Conservation (phyloP, 2,888 invertebrate species). For the Cistogaster globosa region DNA sequence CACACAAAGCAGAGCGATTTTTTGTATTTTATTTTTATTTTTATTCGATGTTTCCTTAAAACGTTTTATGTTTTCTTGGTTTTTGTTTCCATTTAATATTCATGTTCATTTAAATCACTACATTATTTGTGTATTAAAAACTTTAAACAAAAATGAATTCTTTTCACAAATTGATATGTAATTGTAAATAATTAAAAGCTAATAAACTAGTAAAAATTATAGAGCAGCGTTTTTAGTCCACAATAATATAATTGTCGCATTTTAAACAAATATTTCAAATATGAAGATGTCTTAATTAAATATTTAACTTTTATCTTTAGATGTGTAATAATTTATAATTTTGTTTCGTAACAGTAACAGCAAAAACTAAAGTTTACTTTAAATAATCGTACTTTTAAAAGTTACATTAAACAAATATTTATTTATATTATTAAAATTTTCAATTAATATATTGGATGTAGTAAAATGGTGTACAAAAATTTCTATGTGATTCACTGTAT, state of each 20-base stretch:
- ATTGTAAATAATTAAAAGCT: slow-evolving; percentile 26
- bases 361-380: slow-evolving; percentile 12
- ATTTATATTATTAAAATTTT: slow-evolving; percentile 62
- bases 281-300: slow-evolving; percentile 44
- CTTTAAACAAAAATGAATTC: slow-evolving; percentile 1
- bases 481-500: slow-evolving; percentile 82
- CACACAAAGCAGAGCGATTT: slow-evolving; percentile 74
- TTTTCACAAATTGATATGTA: too few relatives aligned
- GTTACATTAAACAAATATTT: slow-evolving; percentile 20
- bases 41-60: background rate
- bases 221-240: slow-evolving; percentile 35
- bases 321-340: slow-evolving; percentile 43
- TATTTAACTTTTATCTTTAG: slow-evolving; percentile 29
- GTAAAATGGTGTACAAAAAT: slow-evolving; percentile 80
- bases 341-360: slow-evolving; percentile 33
- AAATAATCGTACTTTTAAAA: slow-evolving; percentile 25
- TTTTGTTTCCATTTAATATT: slow-evolving; percentile 6
- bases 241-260: background rate
- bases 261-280: background rate
- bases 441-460: slow-evolving; percentile 79
- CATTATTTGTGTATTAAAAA: slow-evolving; percentile 1
- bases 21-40: slow-evolving; percentile 3
- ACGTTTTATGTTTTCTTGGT: background rate
- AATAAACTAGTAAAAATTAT: background rate
- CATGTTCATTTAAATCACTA: slow-evolving; percentile 43